phyloP scores from a whole-genome alignment of 2,113 vertebrate species.

The Mormyrus lacerda region DNA sequence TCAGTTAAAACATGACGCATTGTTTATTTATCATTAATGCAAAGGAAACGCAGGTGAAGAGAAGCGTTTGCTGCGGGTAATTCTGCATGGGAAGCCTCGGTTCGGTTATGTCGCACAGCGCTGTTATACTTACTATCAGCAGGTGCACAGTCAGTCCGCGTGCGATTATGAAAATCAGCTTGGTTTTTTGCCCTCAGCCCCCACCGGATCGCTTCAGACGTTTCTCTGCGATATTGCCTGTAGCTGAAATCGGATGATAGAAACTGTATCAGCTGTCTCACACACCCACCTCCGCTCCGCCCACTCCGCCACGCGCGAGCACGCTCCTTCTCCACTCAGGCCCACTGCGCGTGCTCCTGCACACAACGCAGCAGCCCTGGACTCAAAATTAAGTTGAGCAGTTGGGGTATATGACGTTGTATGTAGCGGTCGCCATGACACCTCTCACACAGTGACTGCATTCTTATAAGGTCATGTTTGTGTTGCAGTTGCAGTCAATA shows the following conservation, averaged over 20 bases:
- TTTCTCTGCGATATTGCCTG: neutral
- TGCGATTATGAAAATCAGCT: constrained; percentile 13
- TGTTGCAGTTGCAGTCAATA: neutral
- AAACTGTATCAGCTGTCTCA: constrained; percentile 46
- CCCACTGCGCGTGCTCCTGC: constrained; percentile 18
- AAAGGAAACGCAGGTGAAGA: constrained; percentile 19
- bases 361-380: constrained; percentile 7
- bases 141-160: constrained; percentile 18
- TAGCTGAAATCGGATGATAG: constrained; percentile 32
- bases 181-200: neutral
- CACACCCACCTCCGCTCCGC: constrained; percentile 47
- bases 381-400: neutral
- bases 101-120: constrained; percentile 7
- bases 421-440: neutral
- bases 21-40: neutral
- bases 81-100: constrained; percentile 9
- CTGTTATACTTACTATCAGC: constrained; percentile 31
- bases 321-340: constrained; percentile 23
- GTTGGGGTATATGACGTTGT: neutral
- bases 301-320: constrained; percentile 19
- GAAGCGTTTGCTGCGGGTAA: constrained; percentile 12
- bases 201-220: neutral
- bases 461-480: neutral
- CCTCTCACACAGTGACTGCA: neutral
- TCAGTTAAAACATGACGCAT: constrained; percentile 1